Base-by-base conservation (phyloP, 2,888 invertebrate genomes). In the Psylliodes chrysocephalus region DNA sequence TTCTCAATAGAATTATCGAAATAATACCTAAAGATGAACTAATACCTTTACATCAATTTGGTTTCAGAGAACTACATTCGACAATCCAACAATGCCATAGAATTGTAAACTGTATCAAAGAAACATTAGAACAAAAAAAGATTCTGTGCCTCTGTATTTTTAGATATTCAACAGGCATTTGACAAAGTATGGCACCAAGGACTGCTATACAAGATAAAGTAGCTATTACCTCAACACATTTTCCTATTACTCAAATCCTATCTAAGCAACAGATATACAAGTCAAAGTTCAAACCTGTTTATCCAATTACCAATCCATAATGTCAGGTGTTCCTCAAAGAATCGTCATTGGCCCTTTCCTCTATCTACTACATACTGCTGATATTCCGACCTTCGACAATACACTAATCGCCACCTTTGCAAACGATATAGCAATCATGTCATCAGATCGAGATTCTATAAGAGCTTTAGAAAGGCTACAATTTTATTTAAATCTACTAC, bases 401-500 rank as follows among this genome's bases (percentile, higher is more conserved):
- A 42, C 42, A 14, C 5, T 44, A 4, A 28, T 42, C 1, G 28
- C 30, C 5, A 54, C 42, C 42, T 54, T 54, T 14, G 54, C 40
- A 60, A n/a, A 59, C 22, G 38, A 46, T 15, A 47, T 33, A 4
- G 30, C 46, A 46, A 18, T 46, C 33, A 44, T 8, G 30, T 30
- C 10, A 30, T 30, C 30, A 30, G 30, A 10, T 30, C 10, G 8
- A 30, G 30, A 30, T 3, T 10, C 30, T 30, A 6, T 10, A 30
- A 30, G 30, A 30, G 30, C 10, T 8, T 30, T 10, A 30, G 30
- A 30, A 30, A 30, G 30, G 30, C 30, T 30, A 30, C 30, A 30
- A 30, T 30, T 30, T 30, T 10, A 30, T 30, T 30, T 30, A 30
- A 30, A 30, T 30, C 30, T 30, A 8, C 30, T 30, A 8, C 30